Evolutionary conservation across 2,113 vertebrate species (phyloP).

Genomic region (Himantopus leucocephalus): DNA sequence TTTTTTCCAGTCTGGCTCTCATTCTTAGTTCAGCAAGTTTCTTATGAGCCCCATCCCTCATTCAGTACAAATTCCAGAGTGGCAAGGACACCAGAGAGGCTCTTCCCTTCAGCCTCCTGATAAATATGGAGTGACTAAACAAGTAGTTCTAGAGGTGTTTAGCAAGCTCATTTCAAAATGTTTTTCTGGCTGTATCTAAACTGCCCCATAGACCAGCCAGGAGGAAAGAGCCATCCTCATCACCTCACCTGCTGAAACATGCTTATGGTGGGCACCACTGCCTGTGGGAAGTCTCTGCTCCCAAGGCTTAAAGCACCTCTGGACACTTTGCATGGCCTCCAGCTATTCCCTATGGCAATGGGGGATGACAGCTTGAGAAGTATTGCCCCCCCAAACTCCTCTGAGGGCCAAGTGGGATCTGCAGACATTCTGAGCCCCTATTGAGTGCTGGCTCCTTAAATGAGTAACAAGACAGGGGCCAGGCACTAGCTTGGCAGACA

Average conservation of each 20-base stretch:
- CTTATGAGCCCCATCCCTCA: not conserved
- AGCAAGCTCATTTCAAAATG: not conserved
- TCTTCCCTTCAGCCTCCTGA: not conserved
- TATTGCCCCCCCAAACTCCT: not conserved
- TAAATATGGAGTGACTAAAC: not conserved
- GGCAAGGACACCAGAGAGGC: not conserved
- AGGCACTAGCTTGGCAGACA: not conserved
- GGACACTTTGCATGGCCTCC: not conserved
- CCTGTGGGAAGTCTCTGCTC: not conserved
- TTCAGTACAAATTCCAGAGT: not conserved
- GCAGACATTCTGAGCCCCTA: not conserved
- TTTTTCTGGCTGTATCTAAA: not conserved
- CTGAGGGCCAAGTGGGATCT: not conserved
- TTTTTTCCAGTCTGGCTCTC: not conserved
- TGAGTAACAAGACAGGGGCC: not conserved
- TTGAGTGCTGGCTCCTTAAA: not conserved
- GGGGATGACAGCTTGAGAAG: not conserved
- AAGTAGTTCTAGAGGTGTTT: not conserved
- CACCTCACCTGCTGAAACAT: not conserved
- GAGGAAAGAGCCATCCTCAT: not conserved
- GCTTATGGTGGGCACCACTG: not conserved
- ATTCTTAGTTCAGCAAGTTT: not conserved
- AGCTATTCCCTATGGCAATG: not conserved
- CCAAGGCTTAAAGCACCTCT: not conserved
- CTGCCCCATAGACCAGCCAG: not conserved